Evolutionary conservation across 2,888 invertebrate species (phyloP).

Genomic region (Bibio marci): DNA sequence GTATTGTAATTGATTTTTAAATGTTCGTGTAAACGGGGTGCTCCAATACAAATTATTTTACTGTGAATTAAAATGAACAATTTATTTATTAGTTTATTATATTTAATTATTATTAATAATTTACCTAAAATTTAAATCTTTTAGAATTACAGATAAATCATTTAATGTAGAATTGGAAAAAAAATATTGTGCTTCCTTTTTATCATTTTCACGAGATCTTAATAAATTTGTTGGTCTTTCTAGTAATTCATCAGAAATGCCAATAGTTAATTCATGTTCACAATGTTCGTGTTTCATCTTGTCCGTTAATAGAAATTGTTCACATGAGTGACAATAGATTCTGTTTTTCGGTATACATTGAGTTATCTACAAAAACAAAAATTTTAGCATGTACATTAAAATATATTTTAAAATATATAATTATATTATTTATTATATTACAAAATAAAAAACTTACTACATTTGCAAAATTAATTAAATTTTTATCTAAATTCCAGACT

Average conservation of each 20-base stretch:
- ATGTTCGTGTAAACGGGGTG: constrained; percentile 65
- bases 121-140: constrained; percentile 40
- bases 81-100: too few species aligned
- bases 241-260: constrained; percentile 39
- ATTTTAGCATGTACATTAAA: constrained; percentile 19
- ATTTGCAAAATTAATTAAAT: too few species aligned
- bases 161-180: constrained; percentile 51
- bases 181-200: constrained; percentile 76
- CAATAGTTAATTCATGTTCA: constrained; percentile 35
- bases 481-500: too few species aligned
- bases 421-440: constrained; percentile 22
- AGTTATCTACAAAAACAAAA: constrained; percentile 26
- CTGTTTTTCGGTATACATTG: constrained; percentile 30
- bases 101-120: too few species aligned
- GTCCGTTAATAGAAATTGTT: constrained; percentile 29
- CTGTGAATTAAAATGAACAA: constrained; percentile 28
- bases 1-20: constrained; percentile 20
- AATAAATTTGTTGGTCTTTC: constrained; percentile 48
- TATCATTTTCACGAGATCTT: constrained; percentile 49
- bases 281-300: constrained; percentile 30
- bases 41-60: constrained; percentile 69
- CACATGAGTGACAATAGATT: constrained; percentile 47
- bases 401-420: constrained; percentile 1
- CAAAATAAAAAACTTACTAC: too few species aligned
- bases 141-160: constrained; percentile 44